phyloP scores from a whole-genome alignment of 2,888 invertebrate genomes.

The Meganola albula region DNA sequence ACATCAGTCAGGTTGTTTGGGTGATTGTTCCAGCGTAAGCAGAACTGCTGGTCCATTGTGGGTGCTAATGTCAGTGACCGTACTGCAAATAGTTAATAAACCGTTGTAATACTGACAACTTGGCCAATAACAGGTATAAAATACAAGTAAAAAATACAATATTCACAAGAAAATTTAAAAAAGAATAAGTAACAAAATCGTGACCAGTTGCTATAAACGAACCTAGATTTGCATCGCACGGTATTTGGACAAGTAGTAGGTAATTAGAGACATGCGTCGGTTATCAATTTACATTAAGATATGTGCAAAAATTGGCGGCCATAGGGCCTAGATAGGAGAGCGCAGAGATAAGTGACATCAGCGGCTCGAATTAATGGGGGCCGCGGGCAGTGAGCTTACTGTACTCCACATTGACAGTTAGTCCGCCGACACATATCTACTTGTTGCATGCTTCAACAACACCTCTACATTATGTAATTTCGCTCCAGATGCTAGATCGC shows the following conservation, averaged over 20 bases:
- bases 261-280: slow-evolving; percentile 62
- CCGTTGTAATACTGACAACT: slow-evolving; percentile 13
- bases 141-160: slow-evolving; percentile 14
- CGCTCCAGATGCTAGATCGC: slow-evolving; percentile 69
- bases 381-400: slow-evolving; percentile 75
- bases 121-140: slow-evolving; percentile 7
- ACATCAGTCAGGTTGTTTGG: slow-evolving; percentile 94
- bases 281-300: slow-evolving; percentile 69
- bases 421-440: slow-evolving; percentile 76
- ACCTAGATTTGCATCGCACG: slow-evolving; percentile 51
- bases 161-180: too few species aligned
- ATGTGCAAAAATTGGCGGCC: slow-evolving; percentile 74
- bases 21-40: slow-evolving; percentile 97
- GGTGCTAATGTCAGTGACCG: slow-evolving; percentile 77
- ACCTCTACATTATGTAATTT: slow-evolving; percentile 78
- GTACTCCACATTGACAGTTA: slow-evolving; percentile 78
- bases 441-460: slow-evolving; percentile 75
- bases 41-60: slow-evolving; percentile 90
- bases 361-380: slow-evolving; percentile 77
- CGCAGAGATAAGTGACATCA: slow-evolving; percentile 77
- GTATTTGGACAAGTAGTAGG: slow-evolving; percentile 59
- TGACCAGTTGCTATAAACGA: slow-evolving; percentile 42
- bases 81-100: slow-evolving; percentile 55
- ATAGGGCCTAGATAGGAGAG: slow-evolving; percentile 77
- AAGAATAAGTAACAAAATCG: slow-evolving; percentile 34